Conservation (phyloP, 1,140 invertebrate species). For the Ctenoplectra terminalis region DNA sequence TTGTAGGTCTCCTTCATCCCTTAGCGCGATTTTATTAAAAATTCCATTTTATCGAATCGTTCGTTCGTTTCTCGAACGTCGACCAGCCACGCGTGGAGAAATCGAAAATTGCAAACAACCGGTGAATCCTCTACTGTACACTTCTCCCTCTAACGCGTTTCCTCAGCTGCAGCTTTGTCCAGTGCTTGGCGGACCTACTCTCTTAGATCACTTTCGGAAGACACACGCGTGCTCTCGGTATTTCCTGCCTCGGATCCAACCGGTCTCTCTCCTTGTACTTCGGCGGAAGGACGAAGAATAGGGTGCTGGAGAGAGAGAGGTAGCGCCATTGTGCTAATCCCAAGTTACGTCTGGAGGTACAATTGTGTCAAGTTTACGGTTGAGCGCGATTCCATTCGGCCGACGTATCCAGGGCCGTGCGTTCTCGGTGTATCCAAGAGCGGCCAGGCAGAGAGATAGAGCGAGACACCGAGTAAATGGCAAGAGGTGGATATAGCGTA, state of each 20-base stretch:
- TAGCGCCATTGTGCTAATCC: slow-evolving; percentile 62
- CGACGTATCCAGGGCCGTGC: slow-evolving; percentile 44
- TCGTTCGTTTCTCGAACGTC: slow-evolving; percentile 6
- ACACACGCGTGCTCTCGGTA: slow-evolving; percentile 8
- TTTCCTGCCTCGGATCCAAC: neutral
- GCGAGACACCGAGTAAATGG: neutral
- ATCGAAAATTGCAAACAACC: slow-evolving; percentile 32
- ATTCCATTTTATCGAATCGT: slow-evolving; percentile 1
- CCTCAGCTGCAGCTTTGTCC: neutral
- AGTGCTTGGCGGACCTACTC: too few relatives aligned
- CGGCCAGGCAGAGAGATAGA: neutral
- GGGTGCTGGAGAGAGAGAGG: neutral
- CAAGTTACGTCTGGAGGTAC: slow-evolving; percentile 59
- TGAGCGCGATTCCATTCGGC: slow-evolving; percentile 66
- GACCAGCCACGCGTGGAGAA: neutral
- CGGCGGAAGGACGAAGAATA: slow-evolving; percentile 11
- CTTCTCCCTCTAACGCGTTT: neutral
- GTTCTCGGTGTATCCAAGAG: slow-evolving; percentile 21
- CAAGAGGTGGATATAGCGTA: slow-evolving; percentile 23
- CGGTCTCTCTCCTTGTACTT: neutral
- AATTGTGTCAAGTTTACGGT: slow-evolving; percentile 71
- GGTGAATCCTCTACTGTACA: too few relatives aligned
- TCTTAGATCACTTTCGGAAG: slow-evolving; percentile 9
- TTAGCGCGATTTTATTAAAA: slow-evolving; percentile 27
- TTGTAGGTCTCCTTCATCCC: slow-evolving; percentile 7